These are phyloP conservation scores for Melinaea marsaeus DNA, from an alignment of 2,888 invertebrate species.

Conservation along the genomic window DNA sequence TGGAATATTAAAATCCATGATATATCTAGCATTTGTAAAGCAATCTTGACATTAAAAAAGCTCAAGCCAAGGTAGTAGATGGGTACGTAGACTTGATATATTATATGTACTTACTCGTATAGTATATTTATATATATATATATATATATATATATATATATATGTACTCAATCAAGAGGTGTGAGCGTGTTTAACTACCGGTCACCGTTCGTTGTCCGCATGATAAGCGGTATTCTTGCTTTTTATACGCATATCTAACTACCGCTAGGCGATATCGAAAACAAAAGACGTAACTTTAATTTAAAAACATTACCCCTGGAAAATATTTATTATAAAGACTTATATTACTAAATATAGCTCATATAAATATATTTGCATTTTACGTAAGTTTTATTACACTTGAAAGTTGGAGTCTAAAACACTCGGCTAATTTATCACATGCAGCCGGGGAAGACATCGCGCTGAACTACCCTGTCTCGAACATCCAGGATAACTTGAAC, in stretches of 20 bases:
- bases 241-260: constrained; percentile 17
- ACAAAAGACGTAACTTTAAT: constrained; percentile 11
- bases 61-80: neutral
- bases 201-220: constrained; percentile 35
- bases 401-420: neutral
- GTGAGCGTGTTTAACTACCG: constrained; percentile 27
- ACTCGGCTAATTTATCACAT: constrained; percentile 1
- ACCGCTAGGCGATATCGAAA: constrained; percentile 18
- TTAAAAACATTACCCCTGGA: neutral
- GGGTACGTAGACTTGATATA: constrained; percentile 3
- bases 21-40: too few species aligned
- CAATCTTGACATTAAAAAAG: too few species aligned
- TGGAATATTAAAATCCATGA: too few species aligned
- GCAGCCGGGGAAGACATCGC: constrained; percentile 1
- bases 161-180: constrained; percentile 13
- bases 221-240: constrained; percentile 49
- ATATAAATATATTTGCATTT: neutral
- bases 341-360: neutral
- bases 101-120: too few species aligned
- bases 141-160: too few species aligned
- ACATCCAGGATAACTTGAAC: neutral
- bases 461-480: constrained; percentile 2
- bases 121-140: too few species aligned
- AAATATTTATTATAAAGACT: too few species aligned
- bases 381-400: neutral